A percentile compares a stretch with the other conserved stretches of the same genome.
phyloP scores from a whole-genome alignment of 2,797 vertebrate species.

The Lophotriccus pileatus region DNA sequence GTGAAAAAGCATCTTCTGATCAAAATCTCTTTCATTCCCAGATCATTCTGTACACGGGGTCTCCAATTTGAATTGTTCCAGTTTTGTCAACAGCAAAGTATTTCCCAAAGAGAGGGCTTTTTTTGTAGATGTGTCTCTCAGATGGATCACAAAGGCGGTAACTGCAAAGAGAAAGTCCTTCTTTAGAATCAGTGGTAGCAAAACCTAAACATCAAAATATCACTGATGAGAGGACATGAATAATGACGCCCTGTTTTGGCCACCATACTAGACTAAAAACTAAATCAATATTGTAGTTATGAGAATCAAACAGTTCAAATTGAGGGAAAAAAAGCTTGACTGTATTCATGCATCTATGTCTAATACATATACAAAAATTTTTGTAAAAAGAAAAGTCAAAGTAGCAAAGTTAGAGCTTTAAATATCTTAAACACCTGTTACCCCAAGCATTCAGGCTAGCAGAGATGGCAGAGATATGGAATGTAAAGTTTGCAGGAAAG shows the following conservation, averaged over 20 bases:
- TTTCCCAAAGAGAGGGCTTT: constrained; percentile 85
- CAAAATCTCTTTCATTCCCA: not conserved
- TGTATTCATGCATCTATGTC: not conserved
- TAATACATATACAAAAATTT: not conserved
- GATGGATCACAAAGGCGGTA: constrained; percentile 87
- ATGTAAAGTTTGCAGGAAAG: not conserved
- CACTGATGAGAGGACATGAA: not conserved
- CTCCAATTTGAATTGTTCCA: constrained; percentile 85
- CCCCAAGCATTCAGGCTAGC: not conserved
- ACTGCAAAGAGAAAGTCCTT: constrained; percentile 71
- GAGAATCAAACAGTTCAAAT: not conserved
- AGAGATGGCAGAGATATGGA: not conserved
- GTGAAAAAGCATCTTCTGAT: not conserved
- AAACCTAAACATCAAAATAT: not conserved
- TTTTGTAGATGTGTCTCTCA: constrained; percentile 81
- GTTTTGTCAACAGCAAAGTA: constrained; percentile 84
- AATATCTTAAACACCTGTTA: not conserved
- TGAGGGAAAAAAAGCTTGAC: not conserved
- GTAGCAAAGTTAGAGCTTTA: not conserved
- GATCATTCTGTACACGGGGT: constrained; percentile 84
- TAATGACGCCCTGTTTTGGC: not conserved
- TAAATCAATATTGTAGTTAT: not conserved
- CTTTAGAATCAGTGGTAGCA: not conserved
- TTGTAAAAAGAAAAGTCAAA: not conserved
- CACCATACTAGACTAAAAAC: not conserved